These are phyloP conservation scores for Semotilus atromaculatus DNA, from an alignment of 2,797 vertebrate species.

Conservation along the genomic window DNA sequence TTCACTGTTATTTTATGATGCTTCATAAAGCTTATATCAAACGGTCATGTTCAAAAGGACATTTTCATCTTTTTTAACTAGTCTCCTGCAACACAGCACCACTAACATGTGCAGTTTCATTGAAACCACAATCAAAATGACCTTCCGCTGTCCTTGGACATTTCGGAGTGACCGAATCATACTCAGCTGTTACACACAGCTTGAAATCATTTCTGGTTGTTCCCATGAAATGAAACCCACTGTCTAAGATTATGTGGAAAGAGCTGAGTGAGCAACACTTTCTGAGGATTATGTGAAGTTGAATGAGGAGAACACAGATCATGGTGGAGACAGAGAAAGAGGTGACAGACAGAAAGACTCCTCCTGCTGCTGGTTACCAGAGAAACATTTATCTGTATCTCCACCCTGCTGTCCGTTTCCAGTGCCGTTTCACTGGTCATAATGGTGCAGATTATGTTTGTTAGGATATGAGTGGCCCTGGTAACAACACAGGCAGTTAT, in stretches of 20 bases:
- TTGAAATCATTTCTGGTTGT: conserved; percentile 35
- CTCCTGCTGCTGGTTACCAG: conserved; percentile 28
- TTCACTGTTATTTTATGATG: neutral
- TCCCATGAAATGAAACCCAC: conserved; percentile 25
- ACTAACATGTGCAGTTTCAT: neutral
- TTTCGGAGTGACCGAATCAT: neutral
- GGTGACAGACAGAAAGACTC: conserved; percentile 40
- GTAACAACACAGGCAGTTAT: conserved; percentile 43
- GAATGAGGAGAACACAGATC: neutral
- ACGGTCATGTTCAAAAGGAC: too few relatives aligned
- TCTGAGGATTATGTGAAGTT: conserved; percentile 8
- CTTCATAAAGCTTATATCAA: neutral
- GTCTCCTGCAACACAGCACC: neutral
- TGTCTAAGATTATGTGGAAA: conserved; percentile 19
- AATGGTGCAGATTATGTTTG: conserved; percentile 48
- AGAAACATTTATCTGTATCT: conserved; percentile 23
- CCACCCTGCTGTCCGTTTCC: conserved; percentile 38
- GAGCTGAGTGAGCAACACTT: conserved; percentile 19
- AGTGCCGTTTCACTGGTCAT: conserved; percentile 34
- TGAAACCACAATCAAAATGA: conserved; percentile 34
- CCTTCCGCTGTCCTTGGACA: conserved; percentile 1
- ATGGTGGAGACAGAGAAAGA: conserved; percentile 47
- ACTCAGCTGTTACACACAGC: neutral
- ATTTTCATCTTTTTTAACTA: neutral
- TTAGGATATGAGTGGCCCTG: conserved; percentile 50